These are phyloP conservation scores for Emydocephalus ijimae DNA, from an alignment of 2,113 vertebrate genomes.

Conservation along the genomic window DNA sequence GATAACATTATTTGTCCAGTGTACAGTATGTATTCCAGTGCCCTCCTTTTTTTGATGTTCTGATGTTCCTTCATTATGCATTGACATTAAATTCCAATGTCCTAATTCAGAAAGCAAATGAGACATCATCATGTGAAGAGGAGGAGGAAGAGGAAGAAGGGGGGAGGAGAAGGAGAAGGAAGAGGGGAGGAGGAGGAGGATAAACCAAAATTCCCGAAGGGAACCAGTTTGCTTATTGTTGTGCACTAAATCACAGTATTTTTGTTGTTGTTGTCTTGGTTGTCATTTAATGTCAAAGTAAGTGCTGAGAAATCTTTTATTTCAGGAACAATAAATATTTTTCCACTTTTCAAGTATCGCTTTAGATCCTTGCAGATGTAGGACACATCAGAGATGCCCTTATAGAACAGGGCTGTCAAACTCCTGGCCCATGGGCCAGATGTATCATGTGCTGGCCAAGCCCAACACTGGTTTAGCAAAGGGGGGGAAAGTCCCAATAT, in stretches of 20 bases:
- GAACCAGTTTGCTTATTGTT: neutral
- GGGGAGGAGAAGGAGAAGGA: too few species aligned
- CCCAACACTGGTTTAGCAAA: too few species aligned
- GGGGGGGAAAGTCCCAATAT: too few species aligned
- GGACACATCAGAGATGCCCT: neutral
- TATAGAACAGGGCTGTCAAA: neutral
- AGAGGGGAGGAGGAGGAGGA: neutral
- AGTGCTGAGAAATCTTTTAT: neutral
- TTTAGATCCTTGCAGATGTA: neutral
- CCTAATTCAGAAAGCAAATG: slow-evolving; percentile 10
- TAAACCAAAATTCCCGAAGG: neutral
- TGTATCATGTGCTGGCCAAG: too few species aligned
- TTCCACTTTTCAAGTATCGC: too few species aligned
- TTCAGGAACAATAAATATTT: neutral
- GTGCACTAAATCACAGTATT: neutral
- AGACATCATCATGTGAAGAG: neutral
- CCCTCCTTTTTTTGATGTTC: neutral
- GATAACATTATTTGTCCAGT: slow-evolving; percentile 1
- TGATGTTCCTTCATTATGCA: neutral
- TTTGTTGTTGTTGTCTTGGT: neutral
- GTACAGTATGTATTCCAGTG: neutral
- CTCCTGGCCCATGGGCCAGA: too few species aligned
- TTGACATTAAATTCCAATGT: neutral
- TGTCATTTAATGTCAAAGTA: neutral
- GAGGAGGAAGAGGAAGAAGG: neutral